phyloP scores from a whole-genome alignment of 2,888 invertebrate genomes.

The Cantharis flavilabris region DNA sequence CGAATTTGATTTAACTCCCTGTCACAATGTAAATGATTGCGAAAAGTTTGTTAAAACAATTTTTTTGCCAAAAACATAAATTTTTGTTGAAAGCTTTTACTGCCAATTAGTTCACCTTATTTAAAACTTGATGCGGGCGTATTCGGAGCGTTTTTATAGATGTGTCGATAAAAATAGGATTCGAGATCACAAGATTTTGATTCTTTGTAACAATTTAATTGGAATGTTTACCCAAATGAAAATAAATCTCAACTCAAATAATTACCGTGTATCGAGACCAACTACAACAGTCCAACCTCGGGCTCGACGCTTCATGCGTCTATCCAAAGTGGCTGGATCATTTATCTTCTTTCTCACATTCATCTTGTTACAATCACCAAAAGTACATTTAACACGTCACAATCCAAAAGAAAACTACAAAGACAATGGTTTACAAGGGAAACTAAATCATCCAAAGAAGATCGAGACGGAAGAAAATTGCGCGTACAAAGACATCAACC shows the following conservation, averaged over 20 bases:
- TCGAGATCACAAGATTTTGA: background rate
- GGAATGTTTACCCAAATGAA: background rate
- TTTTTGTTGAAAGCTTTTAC: background rate
- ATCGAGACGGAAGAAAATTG: slow-evolving; percentile 5
- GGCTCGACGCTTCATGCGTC: slow-evolving; percentile 59
- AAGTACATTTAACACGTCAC: slow-evolving; percentile 3
- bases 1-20: background rate
- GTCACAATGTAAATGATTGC: background rate
- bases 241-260: background rate
- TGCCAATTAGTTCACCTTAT: background rate
- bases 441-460: slow-evolving; percentile 3
- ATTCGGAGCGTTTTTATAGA: background rate
- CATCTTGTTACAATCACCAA: background rate
- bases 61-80: background rate
- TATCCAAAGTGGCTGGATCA: slow-evolving; percentile 46
- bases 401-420: background rate
- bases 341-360: background rate
- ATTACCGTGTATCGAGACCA: slow-evolving; percentile 74
- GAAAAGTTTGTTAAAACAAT: background rate
- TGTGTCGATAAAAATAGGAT: background rate
- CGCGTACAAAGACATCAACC: slow-evolving; percentile 13
- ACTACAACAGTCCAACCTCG: slow-evolving; percentile 77
- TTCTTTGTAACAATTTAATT: background rate
- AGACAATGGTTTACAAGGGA: background rate
- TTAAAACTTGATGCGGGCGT: background rate